Base-by-base conservation (phyloP, 92 coral and sea anemone species). In the Plumapathes pennacea region DNA sequence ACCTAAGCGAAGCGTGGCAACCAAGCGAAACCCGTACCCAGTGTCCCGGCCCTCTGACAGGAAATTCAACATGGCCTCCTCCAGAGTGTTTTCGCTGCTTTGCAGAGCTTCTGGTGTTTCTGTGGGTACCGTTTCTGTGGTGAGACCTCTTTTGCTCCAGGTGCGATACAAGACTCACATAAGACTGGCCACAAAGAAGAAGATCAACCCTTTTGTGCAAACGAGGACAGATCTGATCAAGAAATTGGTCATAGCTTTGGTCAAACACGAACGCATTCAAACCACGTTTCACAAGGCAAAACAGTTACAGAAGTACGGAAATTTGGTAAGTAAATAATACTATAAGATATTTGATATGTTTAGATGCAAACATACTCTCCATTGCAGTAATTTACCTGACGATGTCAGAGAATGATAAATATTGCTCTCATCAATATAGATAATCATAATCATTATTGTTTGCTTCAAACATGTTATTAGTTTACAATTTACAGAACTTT, bases 251-350 rank as follows among this genome's bases (percentile, higher is more conserved):
- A 49, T 89, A 32, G 92, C 94, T 33, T 74, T 94, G 18, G 90
- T 94, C 6, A 83, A 88, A 64, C 77, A 80, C 76, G 99, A 94
- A 59, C 77, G 99, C 25, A 60, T 94, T 38, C 99, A 94, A 51
- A 94, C 99, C 9, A 94, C 99, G 21, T 70, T 84, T 27, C 89
- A 76, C 42, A 94, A 89, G 50, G 99, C 99, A 0, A 70, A 72
- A 34, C 97, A 94, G 58, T 76, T 94, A 24, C 80, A 94, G 69
- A 72, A 85, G 77, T 89, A 94, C 61, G 96, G 96, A 15, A 96
- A 94, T 57, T 54, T 94, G 80, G 99, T 94, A 54, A 77, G 95
- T 53, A 14, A 15, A 42, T 38, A 4, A 22, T 20, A 37, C 13
- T 0, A 6, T 12, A 20, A 8, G 47, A 1, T 12, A 52, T 18